Evolutionary conservation across 2,113 vertebrate genomes (phyloP).

Genomic region (Limanda limanda): DNA sequence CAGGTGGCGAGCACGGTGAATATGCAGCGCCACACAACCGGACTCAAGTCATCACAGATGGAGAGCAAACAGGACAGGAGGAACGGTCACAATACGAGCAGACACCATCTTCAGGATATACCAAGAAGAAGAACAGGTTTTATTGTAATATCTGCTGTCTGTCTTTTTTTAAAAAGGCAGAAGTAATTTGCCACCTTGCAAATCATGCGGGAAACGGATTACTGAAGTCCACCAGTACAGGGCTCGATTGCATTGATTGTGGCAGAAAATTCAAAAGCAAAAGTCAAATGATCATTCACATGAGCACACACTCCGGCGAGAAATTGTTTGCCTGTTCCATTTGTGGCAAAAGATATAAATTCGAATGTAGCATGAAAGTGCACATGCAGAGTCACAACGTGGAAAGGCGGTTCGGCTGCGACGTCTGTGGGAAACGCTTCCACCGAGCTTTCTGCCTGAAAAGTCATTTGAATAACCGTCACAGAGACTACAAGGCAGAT

Average conservation of each 20-base stretch:
- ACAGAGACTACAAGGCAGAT: conserved; percentile 6
- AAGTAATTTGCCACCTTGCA: neutral
- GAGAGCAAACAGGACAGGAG: neutral
- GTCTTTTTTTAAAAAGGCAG: neutral
- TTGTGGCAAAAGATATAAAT: conserved; percentile 11
- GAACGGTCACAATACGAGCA: neutral
- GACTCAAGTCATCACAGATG: neutral
- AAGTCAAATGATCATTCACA: conserved; percentile 14
- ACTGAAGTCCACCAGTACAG: neutral
- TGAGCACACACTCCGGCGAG: neutral
- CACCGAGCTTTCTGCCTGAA: neutral
- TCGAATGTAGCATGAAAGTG: neutral
- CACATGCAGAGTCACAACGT: conserved; percentile 18
- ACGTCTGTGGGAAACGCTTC: conserved; percentile 23
- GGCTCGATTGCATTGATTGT: neutral
- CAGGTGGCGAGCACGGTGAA: neutral
- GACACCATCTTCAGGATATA: neutral
- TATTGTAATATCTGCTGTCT: neutral
- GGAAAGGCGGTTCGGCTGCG: conserved; percentile 29
- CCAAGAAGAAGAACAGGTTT: neutral
- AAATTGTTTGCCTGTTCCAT: neutral
- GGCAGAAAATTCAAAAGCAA: neutral
- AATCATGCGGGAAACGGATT: neutral
- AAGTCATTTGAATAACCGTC: neutral
- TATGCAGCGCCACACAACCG: neutral